A percentile compares a stretch with the other conserved stretches of the same genome.
Evolutionary conservation across 2,113 vertebrate genomes (phyloP).

Genomic region (Mobula hypostoma): DNA sequence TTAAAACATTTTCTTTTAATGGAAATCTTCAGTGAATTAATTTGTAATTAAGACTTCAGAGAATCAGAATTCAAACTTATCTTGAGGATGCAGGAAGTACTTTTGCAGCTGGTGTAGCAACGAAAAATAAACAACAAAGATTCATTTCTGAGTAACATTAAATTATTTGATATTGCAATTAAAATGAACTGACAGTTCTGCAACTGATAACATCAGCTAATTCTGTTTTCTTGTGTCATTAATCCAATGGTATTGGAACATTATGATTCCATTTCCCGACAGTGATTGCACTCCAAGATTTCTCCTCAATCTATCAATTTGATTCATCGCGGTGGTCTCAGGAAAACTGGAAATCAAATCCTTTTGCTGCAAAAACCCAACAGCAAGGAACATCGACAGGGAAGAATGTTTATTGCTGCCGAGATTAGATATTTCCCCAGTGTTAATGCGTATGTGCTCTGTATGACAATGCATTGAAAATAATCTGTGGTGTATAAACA

Average conservation of each 20-base stretch:
- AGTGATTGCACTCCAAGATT: background rate
- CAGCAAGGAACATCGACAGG: background rate
- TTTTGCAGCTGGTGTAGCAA: background rate
- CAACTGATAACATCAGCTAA: background rate
- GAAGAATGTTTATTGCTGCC: background rate
- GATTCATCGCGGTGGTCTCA: background rate
- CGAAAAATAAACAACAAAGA: background rate
- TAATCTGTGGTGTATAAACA: background rate
- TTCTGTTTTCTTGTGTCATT: background rate
- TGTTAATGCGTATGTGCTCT: background rate
- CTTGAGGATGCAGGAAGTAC: background rate
- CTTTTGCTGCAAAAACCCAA: background rate
- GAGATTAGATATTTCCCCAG: background rate
- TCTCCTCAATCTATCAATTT: too few relatives aligned
- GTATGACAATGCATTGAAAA: background rate
- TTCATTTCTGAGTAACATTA: background rate
- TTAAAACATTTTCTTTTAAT: background rate
- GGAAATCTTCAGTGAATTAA: background rate
- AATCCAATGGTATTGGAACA: background rate
- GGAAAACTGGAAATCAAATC: background rate
- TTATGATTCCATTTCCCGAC: background rate
- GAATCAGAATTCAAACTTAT: background rate
- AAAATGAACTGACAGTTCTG: background rate
- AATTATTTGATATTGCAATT: conserved; percentile 12
- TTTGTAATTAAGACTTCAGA: background rate